A percentile compares a stretch with the other conserved stretches of the same genome.
phyloP scores from a whole-genome alignment of 2,797 vertebrate genomes.

The Hydrocynus forskahlii region DNA sequence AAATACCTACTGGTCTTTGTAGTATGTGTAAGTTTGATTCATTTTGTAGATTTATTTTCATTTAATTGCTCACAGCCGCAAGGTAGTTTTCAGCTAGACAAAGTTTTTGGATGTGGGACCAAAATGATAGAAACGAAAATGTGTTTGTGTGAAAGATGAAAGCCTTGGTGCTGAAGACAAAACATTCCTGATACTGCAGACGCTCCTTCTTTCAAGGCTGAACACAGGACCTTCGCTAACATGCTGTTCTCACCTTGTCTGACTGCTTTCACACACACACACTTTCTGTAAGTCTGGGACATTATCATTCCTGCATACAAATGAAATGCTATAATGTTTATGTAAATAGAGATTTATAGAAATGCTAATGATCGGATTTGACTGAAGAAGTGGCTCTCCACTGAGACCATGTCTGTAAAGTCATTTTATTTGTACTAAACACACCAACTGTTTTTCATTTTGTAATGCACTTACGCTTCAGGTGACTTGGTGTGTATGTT shows the following conservation, averaged over 20 bases:
- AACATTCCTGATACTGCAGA: conserved; percentile 40
- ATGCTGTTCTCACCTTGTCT: conserved; percentile 44
- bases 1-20: too few relatives aligned
- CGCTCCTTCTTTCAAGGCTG: conserved; percentile 45
- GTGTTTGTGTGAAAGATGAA: conserved; percentile 19
- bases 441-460: not conserved
- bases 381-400: not conserved
- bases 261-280: conserved; percentile 15
- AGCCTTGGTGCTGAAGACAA: conserved; percentile 3
- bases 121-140: not conserved
- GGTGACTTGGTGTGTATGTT: not conserved
- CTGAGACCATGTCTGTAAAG: not conserved
- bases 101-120: not conserved
- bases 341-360: conserved; percentile 26
- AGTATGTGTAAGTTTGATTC: not conserved
- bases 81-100: not conserved
- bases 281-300: not conserved
- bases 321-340: conserved; percentile 8
- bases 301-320: conserved; percentile 23
- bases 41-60: not conserved
- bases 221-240: conserved; percentile 26
- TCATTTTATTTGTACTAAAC: not conserved
- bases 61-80: not conserved
- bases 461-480: not conserved
- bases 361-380: not conserved